Percentiles rank a stretch among this genome's conserved stretches.
Conservation (phyloP, 2,113 vertebrate genomes). For the Rousettus leschenaultii region DNA sequence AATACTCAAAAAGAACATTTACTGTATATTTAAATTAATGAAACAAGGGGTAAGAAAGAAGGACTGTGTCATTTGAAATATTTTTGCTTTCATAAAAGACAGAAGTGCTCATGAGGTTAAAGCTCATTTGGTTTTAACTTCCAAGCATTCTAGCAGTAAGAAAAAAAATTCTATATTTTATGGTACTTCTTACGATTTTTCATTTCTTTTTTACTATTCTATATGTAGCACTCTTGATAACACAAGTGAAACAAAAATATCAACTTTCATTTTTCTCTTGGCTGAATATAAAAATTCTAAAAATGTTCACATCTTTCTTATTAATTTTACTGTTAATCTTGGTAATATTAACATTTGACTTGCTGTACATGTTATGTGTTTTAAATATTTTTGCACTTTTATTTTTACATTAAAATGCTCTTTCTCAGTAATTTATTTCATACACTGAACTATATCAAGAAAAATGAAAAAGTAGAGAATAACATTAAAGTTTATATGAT, state of each 20-base stretch:
- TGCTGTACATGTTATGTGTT: neutral
- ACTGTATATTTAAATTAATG: constrained; percentile 52
- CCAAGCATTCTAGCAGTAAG: constrained; percentile 32
- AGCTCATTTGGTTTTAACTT: constrained; percentile 55
- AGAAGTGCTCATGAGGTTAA: constrained; percentile 46
- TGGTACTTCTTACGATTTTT: constrained; percentile 36
- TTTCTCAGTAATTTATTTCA: neutral
- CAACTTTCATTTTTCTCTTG: constrained; percentile 9
- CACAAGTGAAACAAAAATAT: constrained; percentile 39
- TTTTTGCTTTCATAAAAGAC: constrained; percentile 64
- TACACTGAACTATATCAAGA: neutral
- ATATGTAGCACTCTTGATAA: constrained; percentile 40
- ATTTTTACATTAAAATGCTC: neutral
- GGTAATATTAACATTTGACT: neutral
- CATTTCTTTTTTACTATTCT: constrained; percentile 20
- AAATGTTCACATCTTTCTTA: constrained; percentile 45
- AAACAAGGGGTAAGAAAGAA: constrained; percentile 39
- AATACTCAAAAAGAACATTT: constrained; percentile 35
- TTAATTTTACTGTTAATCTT: constrained; percentile 4
- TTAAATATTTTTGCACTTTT: neutral
- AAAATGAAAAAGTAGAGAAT: neutral
- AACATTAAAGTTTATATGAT: neutral
- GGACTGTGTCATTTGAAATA: constrained; percentile 30
- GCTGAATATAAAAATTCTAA: constrained; percentile 46
- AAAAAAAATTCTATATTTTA: constrained; percentile 64